phyloP scores from a whole-genome alignment of 2,888 invertebrate genomes.

The Timema cristinae region DNA sequence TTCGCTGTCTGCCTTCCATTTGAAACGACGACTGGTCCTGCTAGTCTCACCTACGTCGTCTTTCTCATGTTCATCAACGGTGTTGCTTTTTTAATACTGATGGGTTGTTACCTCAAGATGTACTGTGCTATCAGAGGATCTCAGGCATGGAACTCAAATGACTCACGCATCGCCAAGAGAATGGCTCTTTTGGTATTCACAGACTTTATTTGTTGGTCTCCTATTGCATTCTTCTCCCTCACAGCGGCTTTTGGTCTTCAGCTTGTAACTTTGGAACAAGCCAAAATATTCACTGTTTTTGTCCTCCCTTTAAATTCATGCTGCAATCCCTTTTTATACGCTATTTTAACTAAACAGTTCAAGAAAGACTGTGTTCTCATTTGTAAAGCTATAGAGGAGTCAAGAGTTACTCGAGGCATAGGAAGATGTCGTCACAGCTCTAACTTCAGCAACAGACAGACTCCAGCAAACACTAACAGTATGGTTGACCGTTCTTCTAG shows the following conservation, averaged over 20 bases:
- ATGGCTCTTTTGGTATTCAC: conserved; percentile 97
- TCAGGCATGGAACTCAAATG: conserved; percentile 96
- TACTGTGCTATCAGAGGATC: conserved; percentile 97
- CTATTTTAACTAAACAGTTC: conserved; percentile 95
- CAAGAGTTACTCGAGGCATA: conserved; percentile 81
- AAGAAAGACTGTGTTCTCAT: conserved; percentile 95
- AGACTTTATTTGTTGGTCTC: conserved; percentile 97
- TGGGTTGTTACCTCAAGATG: conserved; percentile 96
- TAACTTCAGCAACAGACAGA: conserved; percentile 83
- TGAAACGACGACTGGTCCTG: conserved; percentile 73
- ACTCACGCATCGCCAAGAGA: conserved; percentile 90
- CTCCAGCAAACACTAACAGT: conserved; percentile 82
- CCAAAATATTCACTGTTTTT: conserved; percentile 93
- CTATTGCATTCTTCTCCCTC: conserved; percentile 92
- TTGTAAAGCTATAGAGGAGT: conserved; percentile 94
- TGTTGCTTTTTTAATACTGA: conserved; percentile 87
- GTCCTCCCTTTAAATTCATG: conserved; percentile 94
- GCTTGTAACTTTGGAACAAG: conserved; percentile 88
- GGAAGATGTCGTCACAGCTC: conserved; percentile 81
- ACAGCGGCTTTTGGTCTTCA: conserved; percentile 91
- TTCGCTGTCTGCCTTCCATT: conserved; percentile 97
- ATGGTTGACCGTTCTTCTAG: conserved; percentile 74
- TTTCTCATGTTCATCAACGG: conserved; percentile 90
- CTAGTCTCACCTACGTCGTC: conserved; percentile 83
- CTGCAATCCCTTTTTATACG: conserved; percentile 97